Percentiles rank a stretch among this genome's conserved stretches.
phyloP scores from a whole-genome alignment of 2,888 invertebrate genomes.

The Tachystola acroxantha region DNA sequence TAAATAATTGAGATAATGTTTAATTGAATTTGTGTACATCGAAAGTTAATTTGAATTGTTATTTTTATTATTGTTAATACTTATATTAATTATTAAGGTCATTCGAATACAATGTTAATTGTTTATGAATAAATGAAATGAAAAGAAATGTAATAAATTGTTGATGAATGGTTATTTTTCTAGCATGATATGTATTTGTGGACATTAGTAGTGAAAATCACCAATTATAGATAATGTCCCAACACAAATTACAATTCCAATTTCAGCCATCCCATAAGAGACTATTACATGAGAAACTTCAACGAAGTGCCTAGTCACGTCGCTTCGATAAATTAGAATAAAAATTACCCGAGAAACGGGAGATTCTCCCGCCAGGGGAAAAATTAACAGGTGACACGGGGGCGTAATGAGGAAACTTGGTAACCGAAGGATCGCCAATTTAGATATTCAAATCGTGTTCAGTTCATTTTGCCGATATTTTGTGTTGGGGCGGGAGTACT shows the following conservation, averaged over 20 bases:
- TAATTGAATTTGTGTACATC: too few species aligned
- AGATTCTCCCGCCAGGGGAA: slow-evolving; percentile 31
- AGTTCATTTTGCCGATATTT: slow-evolving; percentile 19
- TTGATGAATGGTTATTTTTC: too few species aligned
- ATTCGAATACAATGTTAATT: too few species aligned
- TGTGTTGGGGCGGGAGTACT: neutral
- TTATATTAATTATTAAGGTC: too few species aligned
- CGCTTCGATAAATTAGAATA: slow-evolving; percentile 68
- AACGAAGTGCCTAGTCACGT: slow-evolving; percentile 65
- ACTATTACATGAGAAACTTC: slow-evolving; percentile 38
- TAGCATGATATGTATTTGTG: too few species aligned
- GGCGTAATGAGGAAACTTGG: slow-evolving; percentile 67
- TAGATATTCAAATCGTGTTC: slow-evolving; percentile 74
- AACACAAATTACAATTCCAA: neutral
- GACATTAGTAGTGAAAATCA: too few species aligned
- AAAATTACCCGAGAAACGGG: slow-evolving; percentile 53
- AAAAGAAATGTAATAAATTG: too few species aligned
- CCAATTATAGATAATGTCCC: neutral
- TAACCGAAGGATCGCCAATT: slow-evolving; percentile 63
- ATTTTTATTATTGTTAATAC: too few species aligned
- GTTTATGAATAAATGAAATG: too few species aligned
- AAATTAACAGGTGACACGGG: slow-evolving; percentile 67
- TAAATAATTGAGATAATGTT: too few species aligned
- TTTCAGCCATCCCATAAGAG: slow-evolving; percentile 13
- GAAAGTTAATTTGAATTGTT: too few species aligned